These are phyloP conservation scores for Reticulitermes speratus DNA, from an alignment of 1,140 invertebrate genomes.

Conservation along the genomic window DNA sequence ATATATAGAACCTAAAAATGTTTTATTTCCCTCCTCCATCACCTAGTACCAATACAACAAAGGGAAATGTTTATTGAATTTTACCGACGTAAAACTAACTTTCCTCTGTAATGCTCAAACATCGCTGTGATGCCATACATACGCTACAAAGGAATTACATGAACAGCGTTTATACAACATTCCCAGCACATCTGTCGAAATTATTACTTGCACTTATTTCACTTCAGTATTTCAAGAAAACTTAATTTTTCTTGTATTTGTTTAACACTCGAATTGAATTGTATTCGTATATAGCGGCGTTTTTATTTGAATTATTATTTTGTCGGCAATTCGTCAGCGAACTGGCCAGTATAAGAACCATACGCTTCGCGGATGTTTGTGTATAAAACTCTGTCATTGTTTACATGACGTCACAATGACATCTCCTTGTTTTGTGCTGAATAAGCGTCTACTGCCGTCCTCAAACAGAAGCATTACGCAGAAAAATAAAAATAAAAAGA, in stretches of 20 bases:
- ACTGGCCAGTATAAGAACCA: slow-evolving; percentile 1
- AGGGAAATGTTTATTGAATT: slow-evolving; percentile 19
- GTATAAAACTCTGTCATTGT: slow-evolving; percentile 24
- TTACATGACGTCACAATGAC: slow-evolving; percentile 27
- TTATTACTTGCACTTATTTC: background rate
- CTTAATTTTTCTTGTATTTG: slow-evolving; percentile 6
- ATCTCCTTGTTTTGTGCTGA: slow-evolving; percentile 18
- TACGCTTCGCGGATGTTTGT: slow-evolving; percentile 20
- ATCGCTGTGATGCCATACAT: background rate
- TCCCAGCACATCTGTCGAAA: background rate
- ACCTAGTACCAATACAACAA: background rate
- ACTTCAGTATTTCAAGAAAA: background rate
- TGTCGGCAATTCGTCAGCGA: background rate
- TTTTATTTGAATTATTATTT: background rate
- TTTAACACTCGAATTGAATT: background rate
- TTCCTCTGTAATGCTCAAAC: background rate
- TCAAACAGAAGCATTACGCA: background rate
- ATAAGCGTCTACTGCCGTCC: background rate
- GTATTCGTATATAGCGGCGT: background rate
- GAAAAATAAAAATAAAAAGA: background rate
- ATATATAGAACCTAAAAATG: slow-evolving; percentile 7
- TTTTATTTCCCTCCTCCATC: background rate
- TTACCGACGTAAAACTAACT: slow-evolving; percentile 13
- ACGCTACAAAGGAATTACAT: background rate
- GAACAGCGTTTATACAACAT: background rate